Conservation (phyloP, 2,113 vertebrate genomes). For the Gymnobelideus leadbeateri region DNA sequence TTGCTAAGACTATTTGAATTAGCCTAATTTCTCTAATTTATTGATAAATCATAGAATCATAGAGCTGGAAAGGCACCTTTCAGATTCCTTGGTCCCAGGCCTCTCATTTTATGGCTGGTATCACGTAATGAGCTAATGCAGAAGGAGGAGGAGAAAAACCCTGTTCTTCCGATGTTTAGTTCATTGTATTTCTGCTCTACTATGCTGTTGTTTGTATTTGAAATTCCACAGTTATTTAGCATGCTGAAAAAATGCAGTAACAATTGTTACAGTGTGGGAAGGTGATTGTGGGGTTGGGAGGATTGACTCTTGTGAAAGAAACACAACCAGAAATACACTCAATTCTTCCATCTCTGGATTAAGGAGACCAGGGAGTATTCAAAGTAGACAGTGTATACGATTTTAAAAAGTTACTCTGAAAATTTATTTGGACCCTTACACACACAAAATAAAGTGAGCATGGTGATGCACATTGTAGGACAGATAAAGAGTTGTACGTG, state of each 20-base stretch:
- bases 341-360: background rate
- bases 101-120: background rate
- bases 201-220: background rate
- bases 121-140: background rate
- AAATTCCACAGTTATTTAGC: background rate
- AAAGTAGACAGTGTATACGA: background rate
- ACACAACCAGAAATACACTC: background rate
- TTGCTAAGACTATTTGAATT: background rate
- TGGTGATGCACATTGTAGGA: background rate
- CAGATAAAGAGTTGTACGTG: background rate
- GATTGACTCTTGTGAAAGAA: background rate
- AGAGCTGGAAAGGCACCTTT: background rate
- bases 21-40: background rate
- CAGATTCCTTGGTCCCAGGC: background rate
- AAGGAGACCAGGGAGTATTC: background rate
- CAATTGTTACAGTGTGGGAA: background rate
- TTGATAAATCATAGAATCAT: background rate
- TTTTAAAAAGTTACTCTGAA: background rate
- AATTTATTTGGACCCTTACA: background rate
- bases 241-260: background rate
- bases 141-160: background rate
- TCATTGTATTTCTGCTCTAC: background rate
- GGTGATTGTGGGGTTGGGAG: background rate
- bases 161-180: background rate
- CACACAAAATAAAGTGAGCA: background rate